These are phyloP conservation scores for Mesembrinibis cayennensis DNA, from an alignment of 2,113 vertebrate genomes.

Conservation along the genomic window DNA sequence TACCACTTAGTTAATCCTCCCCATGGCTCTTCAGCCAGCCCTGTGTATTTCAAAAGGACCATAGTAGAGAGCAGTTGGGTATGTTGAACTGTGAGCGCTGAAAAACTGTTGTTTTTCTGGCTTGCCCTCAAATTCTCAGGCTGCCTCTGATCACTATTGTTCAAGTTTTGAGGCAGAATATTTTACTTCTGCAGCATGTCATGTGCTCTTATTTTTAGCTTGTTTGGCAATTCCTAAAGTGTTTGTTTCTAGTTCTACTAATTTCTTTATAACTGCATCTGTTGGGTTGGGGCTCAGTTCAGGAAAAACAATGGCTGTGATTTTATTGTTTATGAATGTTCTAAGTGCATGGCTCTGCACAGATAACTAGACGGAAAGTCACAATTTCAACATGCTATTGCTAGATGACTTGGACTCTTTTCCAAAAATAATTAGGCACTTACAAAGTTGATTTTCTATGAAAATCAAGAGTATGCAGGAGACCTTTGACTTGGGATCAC, in stretches of 20 bases:
- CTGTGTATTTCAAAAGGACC: background rate
- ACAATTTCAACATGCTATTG: background rate
- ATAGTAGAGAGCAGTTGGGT: background rate
- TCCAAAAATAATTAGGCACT: constrained; percentile 34
- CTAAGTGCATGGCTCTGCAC: background rate
- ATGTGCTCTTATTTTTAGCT: constrained; percentile 52
- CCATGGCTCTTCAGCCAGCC: background rate
- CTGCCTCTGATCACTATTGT: background rate
- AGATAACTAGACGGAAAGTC: constrained; percentile 10
- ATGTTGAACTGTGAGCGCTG: background rate
- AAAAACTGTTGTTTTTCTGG: constrained; percentile 12
- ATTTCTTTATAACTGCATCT: constrained; percentile 27
- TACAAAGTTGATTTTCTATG: background rate
- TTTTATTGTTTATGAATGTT: constrained; percentile 15
- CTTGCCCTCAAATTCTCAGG: background rate
- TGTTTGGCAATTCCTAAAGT: constrained; percentile 31
- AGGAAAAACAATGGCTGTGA: constrained; percentile 34
- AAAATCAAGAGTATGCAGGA: background rate
- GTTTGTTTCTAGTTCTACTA: constrained; percentile 46
- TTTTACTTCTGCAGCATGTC: background rate
- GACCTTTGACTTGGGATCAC: background rate
- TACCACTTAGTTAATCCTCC: background rate
- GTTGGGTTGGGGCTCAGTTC: constrained; percentile 1
- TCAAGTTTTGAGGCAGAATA: constrained; percentile 25
- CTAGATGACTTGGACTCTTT: constrained; percentile 14